A percentile compares a stretch with the other conserved stretches of the same genome.
Conservation (phyloP, 2,888 invertebrate genomes). For the Drosophila buzzatii region DNA sequence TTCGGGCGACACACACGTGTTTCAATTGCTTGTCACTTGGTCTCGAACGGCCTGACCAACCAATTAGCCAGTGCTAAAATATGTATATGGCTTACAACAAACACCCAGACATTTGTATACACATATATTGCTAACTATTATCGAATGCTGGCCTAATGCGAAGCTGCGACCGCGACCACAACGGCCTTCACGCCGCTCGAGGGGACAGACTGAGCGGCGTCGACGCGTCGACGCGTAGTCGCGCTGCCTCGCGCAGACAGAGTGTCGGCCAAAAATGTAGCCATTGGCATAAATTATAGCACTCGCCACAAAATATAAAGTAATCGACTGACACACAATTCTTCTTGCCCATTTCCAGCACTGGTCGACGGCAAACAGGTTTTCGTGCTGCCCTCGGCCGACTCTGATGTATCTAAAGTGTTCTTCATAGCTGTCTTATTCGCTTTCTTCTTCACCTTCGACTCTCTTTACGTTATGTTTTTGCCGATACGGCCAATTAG, state of each 20-base stretch:
- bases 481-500: conserved; percentile 68
- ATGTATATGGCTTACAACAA: conserved; percentile 48
- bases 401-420: conserved; percentile 19
- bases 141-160: conserved; percentile 19
- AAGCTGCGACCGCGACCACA: conserved; percentile 28
- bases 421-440: conserved; percentile 22
- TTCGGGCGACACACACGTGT: conserved; percentile 29
- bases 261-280: conserved; percentile 61
- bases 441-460: conserved; percentile 5
- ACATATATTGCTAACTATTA: neutral
- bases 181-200: conserved; percentile 64
- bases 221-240: conserved; percentile 49
- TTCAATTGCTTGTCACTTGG: conserved; percentile 38
- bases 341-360: conserved; percentile 49
- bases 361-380: conserved; percentile 71
- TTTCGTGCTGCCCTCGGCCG: conserved; percentile 27
- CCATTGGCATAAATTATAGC: conserved; percentile 78
- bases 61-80: conserved; percentile 51
- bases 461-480: neutral
- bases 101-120: neutral
- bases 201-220: conserved; percentile 72
- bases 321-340: conserved; percentile 78
- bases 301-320: conserved; percentile 54
- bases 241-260: conserved; percentile 56
- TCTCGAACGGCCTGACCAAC: conserved; percentile 25